These are phyloP conservation scores for Embiotoca jacksoni DNA, from an alignment of 2,113 vertebrate genomes.

Conservation along the genomic window DNA sequence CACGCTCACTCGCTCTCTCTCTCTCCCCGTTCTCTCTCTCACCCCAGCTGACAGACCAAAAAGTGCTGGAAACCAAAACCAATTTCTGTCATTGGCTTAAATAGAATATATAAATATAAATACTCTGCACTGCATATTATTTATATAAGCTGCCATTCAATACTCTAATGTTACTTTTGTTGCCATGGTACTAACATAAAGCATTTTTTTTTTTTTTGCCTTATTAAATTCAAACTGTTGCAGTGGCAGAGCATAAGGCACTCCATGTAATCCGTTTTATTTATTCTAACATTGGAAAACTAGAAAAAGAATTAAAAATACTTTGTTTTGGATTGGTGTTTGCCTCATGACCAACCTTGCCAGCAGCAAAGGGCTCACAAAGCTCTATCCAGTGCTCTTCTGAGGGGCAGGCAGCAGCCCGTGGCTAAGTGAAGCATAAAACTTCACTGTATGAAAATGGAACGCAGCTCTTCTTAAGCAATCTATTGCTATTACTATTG, in stretches of 20 bases:
- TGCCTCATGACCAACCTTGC: not conserved
- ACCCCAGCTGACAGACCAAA: conserved; percentile 39
- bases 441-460: conserved; percentile 13
- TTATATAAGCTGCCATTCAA: conserved; percentile 23
- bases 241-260: not conserved
- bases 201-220: too few relatives aligned
- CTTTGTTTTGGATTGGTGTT: conserved; percentile 26
- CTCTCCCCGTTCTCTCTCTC: not conserved
- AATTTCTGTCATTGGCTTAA: conserved; percentile 21
- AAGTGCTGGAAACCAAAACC: conserved; percentile 28
- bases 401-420: conserved; percentile 7
- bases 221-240: not conserved
- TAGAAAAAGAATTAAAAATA: not conserved
- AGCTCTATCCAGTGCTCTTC: conserved; percentile 19
- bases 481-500: not conserved
- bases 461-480: conserved; percentile 22
- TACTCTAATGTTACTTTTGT: conserved; percentile 10
- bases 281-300: conserved; percentile 6
- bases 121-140: not conserved
- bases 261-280: not conserved
- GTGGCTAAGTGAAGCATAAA: conserved; percentile 38
- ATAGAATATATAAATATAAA: conserved; percentile 29
- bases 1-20: not conserved
- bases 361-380: conserved; percentile 5
- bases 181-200: not conserved